phyloP scores from a whole-genome alignment of 2,113 vertebrate species.

The Carlito syrichta region DNA sequence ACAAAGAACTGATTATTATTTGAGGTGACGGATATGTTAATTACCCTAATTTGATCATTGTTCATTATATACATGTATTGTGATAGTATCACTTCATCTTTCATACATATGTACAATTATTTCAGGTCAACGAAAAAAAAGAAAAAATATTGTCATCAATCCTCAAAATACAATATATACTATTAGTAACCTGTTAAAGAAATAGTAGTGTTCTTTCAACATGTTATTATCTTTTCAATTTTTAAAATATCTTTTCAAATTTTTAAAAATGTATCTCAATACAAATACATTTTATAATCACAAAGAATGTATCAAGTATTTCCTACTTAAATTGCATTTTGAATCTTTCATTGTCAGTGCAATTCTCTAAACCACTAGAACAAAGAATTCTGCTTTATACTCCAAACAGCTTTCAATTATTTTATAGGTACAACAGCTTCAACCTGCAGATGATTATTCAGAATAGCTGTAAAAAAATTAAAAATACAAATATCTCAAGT shows the following conservation, averaged over 20 bases:
- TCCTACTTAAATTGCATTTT: not conserved
- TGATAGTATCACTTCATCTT: too few relatives aligned
- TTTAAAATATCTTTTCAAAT: not conserved
- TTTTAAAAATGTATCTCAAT: not conserved
- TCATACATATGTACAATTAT: too few relatives aligned
- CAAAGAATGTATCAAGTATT: not conserved
- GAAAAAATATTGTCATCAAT: not conserved
- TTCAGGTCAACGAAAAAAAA: too few relatives aligned
- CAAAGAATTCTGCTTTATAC: not conserved
- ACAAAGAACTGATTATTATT: not conserved
- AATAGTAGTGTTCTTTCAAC: not conserved
- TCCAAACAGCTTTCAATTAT: not conserved
- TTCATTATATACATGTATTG: too few relatives aligned
- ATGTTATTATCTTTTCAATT: not conserved
- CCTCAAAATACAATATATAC: not conserved
- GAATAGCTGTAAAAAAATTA: not conserved
- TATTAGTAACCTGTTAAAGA: not conserved
- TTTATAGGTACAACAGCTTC: not conserved
- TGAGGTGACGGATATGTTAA: not conserved
- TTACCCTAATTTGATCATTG: too few relatives aligned
- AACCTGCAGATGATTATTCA: slow-evolving; percentile 2
- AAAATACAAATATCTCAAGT: not conserved
- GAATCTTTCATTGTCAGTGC: not conserved
- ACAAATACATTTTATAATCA: not conserved
- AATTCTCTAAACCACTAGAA: not conserved